These are phyloP conservation scores for Phrynocephalus forsythii DNA, from an alignment of 2,797 vertebrate genomes.

Conservation along the genomic window DNA sequence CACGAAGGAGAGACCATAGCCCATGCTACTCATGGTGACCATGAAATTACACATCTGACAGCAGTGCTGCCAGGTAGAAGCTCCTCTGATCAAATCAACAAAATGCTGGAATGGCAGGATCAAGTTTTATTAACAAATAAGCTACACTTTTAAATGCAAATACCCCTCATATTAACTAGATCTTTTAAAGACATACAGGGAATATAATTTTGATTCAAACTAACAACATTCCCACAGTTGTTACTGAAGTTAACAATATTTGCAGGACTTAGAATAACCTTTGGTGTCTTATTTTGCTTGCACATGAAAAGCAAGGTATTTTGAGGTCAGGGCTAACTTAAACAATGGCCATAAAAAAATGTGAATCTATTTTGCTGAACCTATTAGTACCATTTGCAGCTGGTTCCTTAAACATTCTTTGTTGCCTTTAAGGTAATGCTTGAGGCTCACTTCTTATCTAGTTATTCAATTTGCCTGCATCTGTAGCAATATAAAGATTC, in stretches of 20 bases:
- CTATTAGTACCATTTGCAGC: constrained; percentile 18
- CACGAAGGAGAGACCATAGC: background rate
- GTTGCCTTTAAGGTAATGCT: constrained; percentile 41
- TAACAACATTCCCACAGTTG: background rate
- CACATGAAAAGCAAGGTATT: constrained; percentile 12
- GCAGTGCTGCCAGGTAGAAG: background rate
- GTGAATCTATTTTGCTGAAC: constrained; percentile 12
- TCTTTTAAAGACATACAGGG: background rate
- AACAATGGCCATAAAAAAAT: background rate
- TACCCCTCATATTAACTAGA: background rate
- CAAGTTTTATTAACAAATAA: background rate
- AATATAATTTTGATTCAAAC: background rate
- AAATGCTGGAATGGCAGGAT: background rate
- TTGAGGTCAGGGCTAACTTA: constrained; percentile 23
- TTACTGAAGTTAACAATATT: background rate
- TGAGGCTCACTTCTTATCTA: constrained; percentile 48
- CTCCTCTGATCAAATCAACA: background rate
- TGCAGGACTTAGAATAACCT: background rate
- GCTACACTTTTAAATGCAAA: background rate
- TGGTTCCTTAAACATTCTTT: constrained; percentile 33
- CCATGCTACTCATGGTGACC: background rate
- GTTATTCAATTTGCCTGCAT: constrained; percentile 39
- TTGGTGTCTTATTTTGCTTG: constrained; percentile 8
- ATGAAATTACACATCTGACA: background rate
- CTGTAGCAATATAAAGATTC: constrained; percentile 48